phyloP scores from a whole-genome alignment of 2,113 vertebrate genomes.

The Nicator chloris region DNA sequence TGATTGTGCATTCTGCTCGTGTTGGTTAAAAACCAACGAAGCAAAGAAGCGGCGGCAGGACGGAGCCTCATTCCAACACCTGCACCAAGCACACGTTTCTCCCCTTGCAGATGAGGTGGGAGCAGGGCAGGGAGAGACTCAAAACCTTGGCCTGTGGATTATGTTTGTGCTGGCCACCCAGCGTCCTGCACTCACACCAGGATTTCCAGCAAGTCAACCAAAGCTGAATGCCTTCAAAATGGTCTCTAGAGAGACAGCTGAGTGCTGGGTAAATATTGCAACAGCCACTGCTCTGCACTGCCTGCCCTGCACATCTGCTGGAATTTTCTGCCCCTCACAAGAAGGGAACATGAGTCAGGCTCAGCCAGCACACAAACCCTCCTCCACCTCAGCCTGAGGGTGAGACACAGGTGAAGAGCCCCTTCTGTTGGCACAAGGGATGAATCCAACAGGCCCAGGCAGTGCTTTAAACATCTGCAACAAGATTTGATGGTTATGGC shows the following conservation, averaged over 20 bases:
- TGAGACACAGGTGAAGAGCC: not conserved
- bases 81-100: not conserved
- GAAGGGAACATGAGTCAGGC: not conserved
- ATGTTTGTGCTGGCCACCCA: fast-evolving
- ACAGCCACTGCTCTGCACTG: not conserved
- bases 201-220: not conserved
- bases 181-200: not conserved
- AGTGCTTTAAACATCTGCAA: not conserved
- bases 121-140: not conserved
- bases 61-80: not conserved
- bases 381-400: not conserved
- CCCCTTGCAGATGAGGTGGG: not conserved
- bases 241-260: not conserved
- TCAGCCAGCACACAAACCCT: not conserved
- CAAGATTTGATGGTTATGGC: not conserved
- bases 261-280: not conserved
- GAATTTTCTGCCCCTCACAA: not conserved
- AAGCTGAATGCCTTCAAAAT: not conserved
- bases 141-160: not conserved
- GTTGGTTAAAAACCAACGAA: not conserved
- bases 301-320: not conserved
- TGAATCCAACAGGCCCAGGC: not conserved
- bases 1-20: not conserved
- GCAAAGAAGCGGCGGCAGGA: not conserved
- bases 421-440: not conserved